Base-by-base conservation (phyloP, 2,888 invertebrate genomes). In the Melolontha melolontha region DNA sequence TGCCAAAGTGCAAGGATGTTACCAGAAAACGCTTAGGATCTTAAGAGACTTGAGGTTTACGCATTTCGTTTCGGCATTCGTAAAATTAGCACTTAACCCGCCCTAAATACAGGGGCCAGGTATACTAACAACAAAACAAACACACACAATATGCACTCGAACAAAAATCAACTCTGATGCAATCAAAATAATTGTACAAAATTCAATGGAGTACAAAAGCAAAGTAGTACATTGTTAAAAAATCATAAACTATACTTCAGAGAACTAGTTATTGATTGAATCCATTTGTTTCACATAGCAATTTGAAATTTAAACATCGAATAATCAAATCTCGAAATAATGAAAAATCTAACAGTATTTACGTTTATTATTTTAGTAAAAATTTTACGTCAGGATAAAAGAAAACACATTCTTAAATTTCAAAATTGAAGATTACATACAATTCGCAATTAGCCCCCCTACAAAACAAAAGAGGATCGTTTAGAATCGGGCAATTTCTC, bases 1-100 rank as follows among this genome's bases (percentile, higher is more conserved):
- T 84, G 84, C 84, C 84, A 84, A 84, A 84, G 83, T 83, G 84
- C 83, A 82, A 82, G 79, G 80, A 83, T 82, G 83, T 83, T 82
- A 83, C 82, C 82, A 82, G 79, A 81, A 72, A 78, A 79, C 76
- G 75, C 72, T 76, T 79, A 78, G 71, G 76, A 64, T 52, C 57
- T 68, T 52, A 63, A 62, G 42, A 50, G 66, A 52, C 66, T 66
- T 57, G 79, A 82, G 82, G 83, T 83, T 81, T 83, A 83, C 82
- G 78, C 83, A 83, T 83, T 83, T 83, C 83, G 80, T 79, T 77
- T 72, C 75, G 75, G 77, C 76, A 74, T 75, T 74, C 73, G 70
- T 76, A 70, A 72, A 64, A 72, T 72, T 73, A 79, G 79, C 79
- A 80, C 79, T 80, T 77, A 70, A 62, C 59, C 59, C 59, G 59